phyloP scores from a whole-genome alignment of 2,113 vertebrate species.

The Nanorana parkeri region DNA sequence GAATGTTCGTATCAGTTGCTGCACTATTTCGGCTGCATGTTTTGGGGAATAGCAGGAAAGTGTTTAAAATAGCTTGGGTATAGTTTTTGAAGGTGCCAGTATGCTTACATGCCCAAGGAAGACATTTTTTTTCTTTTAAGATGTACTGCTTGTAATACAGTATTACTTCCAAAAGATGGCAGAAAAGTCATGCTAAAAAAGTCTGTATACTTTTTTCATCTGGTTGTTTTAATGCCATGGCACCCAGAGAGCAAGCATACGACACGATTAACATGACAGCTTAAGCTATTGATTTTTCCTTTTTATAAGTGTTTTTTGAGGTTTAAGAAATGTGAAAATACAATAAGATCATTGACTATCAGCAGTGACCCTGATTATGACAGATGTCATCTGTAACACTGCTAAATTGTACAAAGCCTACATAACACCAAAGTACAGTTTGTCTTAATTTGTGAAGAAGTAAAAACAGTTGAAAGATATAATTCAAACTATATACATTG shows the following conservation, averaged over 20 bases:
- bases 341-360: neutral
- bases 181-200: neutral
- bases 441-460: neutral
- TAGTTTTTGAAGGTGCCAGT: too few relatives aligned
- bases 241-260: neutral
- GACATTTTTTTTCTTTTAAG: too few relatives aligned
- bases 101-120: too few relatives aligned
- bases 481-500: neutral
- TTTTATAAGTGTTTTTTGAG: neutral
- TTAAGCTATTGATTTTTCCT: neutral
- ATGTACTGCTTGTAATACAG: conserved; percentile 1
- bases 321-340: neutral
- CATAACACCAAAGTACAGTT: neutral
- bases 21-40: too few relatives aligned
- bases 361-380: too few relatives aligned
- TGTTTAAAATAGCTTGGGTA: too few relatives aligned
- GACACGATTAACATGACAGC: neutral
- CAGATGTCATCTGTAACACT: too few relatives aligned
- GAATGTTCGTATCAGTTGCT: too few relatives aligned
- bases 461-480: neutral
- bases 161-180: conserved; percentile 7
- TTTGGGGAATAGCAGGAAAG: too few relatives aligned
- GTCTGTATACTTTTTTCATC: neutral
- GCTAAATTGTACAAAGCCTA: neutral
- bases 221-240: neutral